A percentile compares a stretch with the other conserved stretches of the same genome.
Evolutionary conservation across 1,140 invertebrate species (phyloP).

Genomic region (Aphelinus atriplicis): DNA sequence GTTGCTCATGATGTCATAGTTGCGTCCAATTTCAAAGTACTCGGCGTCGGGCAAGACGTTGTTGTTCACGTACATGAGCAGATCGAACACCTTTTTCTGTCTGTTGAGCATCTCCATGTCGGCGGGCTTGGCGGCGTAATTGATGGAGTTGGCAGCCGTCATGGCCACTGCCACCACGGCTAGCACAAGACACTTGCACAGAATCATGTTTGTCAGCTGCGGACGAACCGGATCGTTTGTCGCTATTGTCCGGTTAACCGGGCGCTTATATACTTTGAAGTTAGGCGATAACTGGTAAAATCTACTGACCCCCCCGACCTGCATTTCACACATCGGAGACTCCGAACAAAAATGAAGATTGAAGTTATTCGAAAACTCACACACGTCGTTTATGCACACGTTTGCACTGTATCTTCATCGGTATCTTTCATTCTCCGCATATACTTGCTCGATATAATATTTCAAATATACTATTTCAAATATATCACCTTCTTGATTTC

Average conservation of each 20-base stretch:
- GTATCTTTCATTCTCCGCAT: background rate
- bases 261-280: conserved; percentile 19
- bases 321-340: background rate
- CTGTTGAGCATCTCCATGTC: conserved; percentile 67
- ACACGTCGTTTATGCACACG: background rate
- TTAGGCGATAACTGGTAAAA: conserved; percentile 12
- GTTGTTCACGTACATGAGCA: conserved; percentile 71
- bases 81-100: conserved; percentile 72
- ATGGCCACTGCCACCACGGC: conserved; percentile 20
- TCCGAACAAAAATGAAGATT: background rate
- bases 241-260: background rate
- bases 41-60: conserved; percentile 62
- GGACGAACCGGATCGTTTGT: conserved; percentile 11
- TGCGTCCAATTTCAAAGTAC: conserved; percentile 66
- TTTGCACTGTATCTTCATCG: background rate
- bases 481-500: no score
- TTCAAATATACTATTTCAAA: no score
- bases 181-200: conserved; percentile 9
- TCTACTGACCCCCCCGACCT: conserved; percentile 26
- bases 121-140: conserved; percentile 40
- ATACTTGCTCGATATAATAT: no score
- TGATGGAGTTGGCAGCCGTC: background rate
- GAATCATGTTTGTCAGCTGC: background rate
- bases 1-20: conserved; percentile 68
- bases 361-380: conserved; percentile 3